These are phyloP conservation scores for Anguilla marmorata DNA, from an alignment of 2,797 vertebrate genomes.

Conservation along the genomic window DNA sequence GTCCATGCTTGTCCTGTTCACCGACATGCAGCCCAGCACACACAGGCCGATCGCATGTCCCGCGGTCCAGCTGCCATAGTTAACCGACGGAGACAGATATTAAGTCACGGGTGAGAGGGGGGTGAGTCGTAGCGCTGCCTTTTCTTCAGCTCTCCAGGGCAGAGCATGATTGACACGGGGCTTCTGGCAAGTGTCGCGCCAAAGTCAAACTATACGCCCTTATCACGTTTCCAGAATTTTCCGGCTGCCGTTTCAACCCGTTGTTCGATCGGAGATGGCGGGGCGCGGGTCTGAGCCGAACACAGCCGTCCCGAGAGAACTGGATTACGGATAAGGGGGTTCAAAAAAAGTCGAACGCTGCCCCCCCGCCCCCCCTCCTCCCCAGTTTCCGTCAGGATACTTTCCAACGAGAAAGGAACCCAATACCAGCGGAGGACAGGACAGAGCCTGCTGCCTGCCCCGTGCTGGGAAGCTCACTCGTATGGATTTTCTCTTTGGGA, in stretches of 20 bases:
- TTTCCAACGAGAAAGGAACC: neutral
- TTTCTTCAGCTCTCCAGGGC: neutral
- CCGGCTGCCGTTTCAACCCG: conserved; percentile 25
- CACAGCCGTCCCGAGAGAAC: neutral
- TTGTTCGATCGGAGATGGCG: neutral
- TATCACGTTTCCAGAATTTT: conserved; percentile 27
- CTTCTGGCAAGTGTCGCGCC: conserved; percentile 14
- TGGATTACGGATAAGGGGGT: neutral
- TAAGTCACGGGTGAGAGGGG: neutral
- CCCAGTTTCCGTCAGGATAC: neutral
- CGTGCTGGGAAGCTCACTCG: neutral
- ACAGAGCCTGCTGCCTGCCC: neutral
- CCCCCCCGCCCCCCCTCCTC: too few species aligned
- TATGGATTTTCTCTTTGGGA: conserved; percentile 29
- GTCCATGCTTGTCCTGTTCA: neutral
- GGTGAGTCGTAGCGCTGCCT: neutral
- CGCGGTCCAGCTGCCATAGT: neutral
- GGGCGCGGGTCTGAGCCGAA: conserved; percentile 4
- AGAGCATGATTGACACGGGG: neutral
- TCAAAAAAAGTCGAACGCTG: neutral
- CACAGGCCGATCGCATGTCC: neutral
- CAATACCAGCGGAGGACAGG: neutral
- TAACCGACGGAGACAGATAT: neutral
- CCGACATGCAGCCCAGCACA: neutral
- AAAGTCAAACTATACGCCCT: conserved; percentile 39